Evolutionary conservation across 2,113 vertebrate species (phyloP).

Genomic region (Gracilinanus agilis): DNA sequence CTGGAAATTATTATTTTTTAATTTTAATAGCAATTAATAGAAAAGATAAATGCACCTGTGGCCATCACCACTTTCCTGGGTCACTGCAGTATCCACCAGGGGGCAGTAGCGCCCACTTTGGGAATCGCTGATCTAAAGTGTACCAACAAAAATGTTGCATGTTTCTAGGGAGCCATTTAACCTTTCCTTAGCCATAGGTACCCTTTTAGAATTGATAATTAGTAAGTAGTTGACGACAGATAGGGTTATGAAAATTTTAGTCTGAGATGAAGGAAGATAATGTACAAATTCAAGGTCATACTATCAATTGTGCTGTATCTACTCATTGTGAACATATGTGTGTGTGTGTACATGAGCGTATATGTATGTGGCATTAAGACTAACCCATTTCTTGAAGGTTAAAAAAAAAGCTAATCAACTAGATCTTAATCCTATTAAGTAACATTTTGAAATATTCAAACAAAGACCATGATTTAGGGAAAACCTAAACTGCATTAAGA

Average conservation of each 20-base stretch:
- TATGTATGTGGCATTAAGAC: fast-evolving
- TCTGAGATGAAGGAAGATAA: neutral
- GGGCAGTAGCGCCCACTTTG: too few relatives aligned
- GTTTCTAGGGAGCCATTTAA: neutral
- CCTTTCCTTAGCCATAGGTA: fast-evolving
- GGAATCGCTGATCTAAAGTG: too few relatives aligned
- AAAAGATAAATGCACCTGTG: too few relatives aligned
- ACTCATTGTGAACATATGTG: neutral
- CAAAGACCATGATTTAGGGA: neutral
- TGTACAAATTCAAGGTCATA: neutral
- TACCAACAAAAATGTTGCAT: fast-evolving
- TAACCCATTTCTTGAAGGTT: neutral
- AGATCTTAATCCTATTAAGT: neutral
- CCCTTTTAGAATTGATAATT: neutral
- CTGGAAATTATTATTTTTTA: too few relatives aligned
- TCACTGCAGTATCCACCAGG: too few relatives aligned
- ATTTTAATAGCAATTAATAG: too few relatives aligned
- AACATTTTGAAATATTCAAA: fast-evolving
- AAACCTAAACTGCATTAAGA: neutral
- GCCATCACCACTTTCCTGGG: too few relatives aligned
- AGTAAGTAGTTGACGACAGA: neutral
- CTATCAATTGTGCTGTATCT: neutral
- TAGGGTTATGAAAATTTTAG: neutral
- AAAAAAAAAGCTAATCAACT: neutral
- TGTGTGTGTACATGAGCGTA: fast-evolving